Base-by-base conservation (phyloP, 2,888 invertebrate species). In the Sclerodermus sp. region DNA sequence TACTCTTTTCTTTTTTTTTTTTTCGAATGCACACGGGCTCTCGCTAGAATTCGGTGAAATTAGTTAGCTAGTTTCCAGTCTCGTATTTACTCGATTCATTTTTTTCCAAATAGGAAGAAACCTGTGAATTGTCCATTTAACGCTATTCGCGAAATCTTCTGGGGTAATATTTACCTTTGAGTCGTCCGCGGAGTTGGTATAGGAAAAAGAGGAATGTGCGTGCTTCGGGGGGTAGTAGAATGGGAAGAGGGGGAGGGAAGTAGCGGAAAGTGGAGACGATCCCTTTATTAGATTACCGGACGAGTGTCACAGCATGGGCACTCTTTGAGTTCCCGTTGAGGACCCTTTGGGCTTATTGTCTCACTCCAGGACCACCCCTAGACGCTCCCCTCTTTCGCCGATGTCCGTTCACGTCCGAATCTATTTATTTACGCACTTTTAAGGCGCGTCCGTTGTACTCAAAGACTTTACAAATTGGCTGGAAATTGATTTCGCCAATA, bases 281-380 rank as follows among this genome's bases (percentile, higher is more conserved):
- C 71, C 73, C 73, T 76, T 74, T 77, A 77, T 77, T 77, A 76
- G 74, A 77, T 77, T 76, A 77, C 67, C 64, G 64, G 62, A 67
- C 66, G 68, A 67, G 67, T 67, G 67, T 68, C 64, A 67, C 68
- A 66, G 67, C 58, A 57, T 58, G 62, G 59, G 54, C 62, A 67
- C 67, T 63, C 67, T 64, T 63, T 66, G 69, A 63, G 66, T 66
- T 62, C 58, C 55, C 57, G 58, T 42, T 56, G 58, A 55, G 60
- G 57, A 67, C 70, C 71, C 71, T 69, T 59, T 53, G 60, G 64
- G 67, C 66, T 74, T 71, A 70, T 71, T 68, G 67, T 68, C 69
- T 73, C 69, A 34, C 34, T 34, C 34, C 34, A 12, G 34, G 34
- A 53, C 47, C 43, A 4, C 16, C 29, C 18, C 29, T 30, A 14